These are phyloP conservation scores for Pheosia gnoma DNA, from an alignment of 2,888 invertebrate genomes.

Conservation along the genomic window DNA sequence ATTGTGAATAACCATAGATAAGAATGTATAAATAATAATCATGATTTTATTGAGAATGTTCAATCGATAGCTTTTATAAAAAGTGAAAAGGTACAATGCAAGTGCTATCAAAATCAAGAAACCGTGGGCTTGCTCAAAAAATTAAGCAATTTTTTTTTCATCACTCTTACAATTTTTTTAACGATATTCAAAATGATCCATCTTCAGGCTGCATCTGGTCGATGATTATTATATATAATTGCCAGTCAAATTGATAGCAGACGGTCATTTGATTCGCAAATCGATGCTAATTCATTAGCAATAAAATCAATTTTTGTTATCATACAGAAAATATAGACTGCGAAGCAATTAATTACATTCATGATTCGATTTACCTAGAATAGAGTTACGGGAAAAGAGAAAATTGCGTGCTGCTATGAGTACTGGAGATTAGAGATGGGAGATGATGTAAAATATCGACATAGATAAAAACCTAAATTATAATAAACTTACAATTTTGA, in stretches of 20 bases:
- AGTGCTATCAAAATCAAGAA: too few species aligned
- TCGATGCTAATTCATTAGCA: background rate
- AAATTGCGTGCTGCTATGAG: conserved; percentile 39
- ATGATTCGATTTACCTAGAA: conserved; percentile 64
- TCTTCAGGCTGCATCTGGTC: background rate
- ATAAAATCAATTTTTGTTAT: conserved; percentile 12
- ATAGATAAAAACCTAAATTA: background rate
- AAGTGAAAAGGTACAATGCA: too few species aligned
- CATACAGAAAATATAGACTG: conserved; percentile 17
- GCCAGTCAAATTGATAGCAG: background rate
- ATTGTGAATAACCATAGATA: background rate
- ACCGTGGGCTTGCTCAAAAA: too few species aligned
- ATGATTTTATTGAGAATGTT: too few species aligned
- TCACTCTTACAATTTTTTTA: background rate
- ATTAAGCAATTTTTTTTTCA: background rate
- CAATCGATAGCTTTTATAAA: too few species aligned
- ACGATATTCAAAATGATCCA: background rate
- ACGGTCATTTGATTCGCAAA: background rate
- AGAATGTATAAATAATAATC: background rate
- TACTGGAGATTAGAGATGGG: conserved; percentile 11
- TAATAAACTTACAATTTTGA: too few species aligned
- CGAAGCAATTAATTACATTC: conserved; percentile 70
- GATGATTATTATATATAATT: background rate
- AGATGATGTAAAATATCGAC: background rate
- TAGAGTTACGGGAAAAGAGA: conserved; percentile 59